Percentiles rank a stretch among this genome's conserved stretches.
phyloP scores from a whole-genome alignment of 2,888 invertebrate genomes.

The Tigriopus californicus region DNA sequence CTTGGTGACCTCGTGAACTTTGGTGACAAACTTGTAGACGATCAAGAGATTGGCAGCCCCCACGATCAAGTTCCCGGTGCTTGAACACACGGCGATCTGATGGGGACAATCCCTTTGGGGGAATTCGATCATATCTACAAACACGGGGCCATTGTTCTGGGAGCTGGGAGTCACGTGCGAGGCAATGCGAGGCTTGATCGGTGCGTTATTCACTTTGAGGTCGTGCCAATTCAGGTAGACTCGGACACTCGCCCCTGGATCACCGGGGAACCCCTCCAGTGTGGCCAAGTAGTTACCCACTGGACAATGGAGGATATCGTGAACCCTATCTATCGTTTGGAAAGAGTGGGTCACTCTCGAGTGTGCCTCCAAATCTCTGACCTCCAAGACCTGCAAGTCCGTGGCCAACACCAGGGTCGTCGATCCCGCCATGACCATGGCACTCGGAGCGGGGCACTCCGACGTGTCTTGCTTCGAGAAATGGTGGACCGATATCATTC shows the following conservation, averaged over 20 bases:
- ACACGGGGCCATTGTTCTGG: neutral
- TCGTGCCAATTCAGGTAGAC: neutral
- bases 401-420: neutral
- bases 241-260: neutral
- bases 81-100: neutral
- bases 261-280: neutral
- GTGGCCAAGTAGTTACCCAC: neutral
- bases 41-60: neutral
- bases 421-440: neutral
- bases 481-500: conserved; percentile 9
- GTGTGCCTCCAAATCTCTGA: neutral
- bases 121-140: conserved; percentile 1
- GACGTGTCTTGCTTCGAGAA: neutral
- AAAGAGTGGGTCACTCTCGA: neutral
- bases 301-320: neutral
- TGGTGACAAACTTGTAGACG: neutral
- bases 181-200: conserved; percentile 1
- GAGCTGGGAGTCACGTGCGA: neutral
- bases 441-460: neutral
- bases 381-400: neutral
- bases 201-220: neutral
- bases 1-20: neutral
- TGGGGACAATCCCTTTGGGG: conserved; percentile 1
- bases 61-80: conserved; percentile 8
- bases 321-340: neutral